Conservation (phyloP, 2,113 vertebrate species). For the Vanacampus margaritifer region DNA sequence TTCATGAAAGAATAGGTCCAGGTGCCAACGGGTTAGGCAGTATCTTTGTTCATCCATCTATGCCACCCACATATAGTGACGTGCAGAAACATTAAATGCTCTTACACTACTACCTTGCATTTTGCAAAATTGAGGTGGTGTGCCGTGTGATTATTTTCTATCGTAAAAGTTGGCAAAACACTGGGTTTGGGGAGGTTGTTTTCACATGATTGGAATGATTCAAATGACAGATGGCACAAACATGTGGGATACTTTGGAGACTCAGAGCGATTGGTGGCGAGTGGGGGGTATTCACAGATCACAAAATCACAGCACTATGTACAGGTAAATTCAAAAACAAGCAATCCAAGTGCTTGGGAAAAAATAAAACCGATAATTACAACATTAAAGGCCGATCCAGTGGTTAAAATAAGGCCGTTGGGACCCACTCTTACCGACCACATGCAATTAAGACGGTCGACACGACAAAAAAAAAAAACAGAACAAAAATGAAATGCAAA, state of each 20-base stretch:
- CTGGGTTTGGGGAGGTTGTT: background rate
- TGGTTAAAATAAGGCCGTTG: constrained; percentile 55
- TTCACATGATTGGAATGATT: background rate
- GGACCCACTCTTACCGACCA: constrained; percentile 45
- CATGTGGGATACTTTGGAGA: background rate
- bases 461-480: background rate
- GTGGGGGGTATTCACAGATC: constrained; percentile 53
- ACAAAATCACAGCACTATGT: constrained; percentile 61
- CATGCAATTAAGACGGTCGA: constrained; percentile 38
- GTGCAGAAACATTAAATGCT: background rate
- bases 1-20: constrained; percentile 56
- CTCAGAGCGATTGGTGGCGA: constrained; percentile 15
- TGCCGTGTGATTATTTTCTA: background rate
- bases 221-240: background rate
- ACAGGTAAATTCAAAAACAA: constrained; percentile 53
- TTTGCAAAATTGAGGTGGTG: background rate
- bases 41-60: background rate
- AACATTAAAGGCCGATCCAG: constrained; percentile 36
- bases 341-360: constrained; percentile 32
- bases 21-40: constrained; percentile 23
- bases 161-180: background rate
- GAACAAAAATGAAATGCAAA: constrained; percentile 14
- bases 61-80: background rate
- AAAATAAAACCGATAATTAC: constrained; percentile 29
- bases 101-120: background rate